A percentile compares a stretch with the other conserved stretches of the same genome.
Evolutionary conservation across 2,113 vertebrate genomes (phyloP).

Genomic region (Trogon surrucura): DNA sequence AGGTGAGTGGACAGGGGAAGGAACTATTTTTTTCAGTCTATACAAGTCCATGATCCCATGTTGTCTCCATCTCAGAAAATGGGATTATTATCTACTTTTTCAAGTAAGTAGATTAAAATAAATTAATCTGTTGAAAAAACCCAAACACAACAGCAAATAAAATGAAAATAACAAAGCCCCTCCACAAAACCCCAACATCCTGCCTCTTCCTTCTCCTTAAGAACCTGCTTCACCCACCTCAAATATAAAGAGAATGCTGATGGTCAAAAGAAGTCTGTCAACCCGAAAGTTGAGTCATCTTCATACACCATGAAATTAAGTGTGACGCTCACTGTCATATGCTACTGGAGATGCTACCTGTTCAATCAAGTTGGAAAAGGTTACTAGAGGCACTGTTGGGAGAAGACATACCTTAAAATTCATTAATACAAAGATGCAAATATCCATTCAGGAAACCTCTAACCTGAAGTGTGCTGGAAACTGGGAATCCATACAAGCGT

Average conservation of each 20-base stretch:
- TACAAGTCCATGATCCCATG: neutral
- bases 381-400: neutral
- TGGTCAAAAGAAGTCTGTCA: neutral
- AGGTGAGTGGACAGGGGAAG: neutral
- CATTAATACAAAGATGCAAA: neutral
- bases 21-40: neutral
- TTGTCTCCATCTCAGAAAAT: neutral
- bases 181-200: no score
- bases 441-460: neutral
- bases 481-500: neutral
- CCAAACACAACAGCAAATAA: neutral
- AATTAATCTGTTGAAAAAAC: neutral
- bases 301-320: neutral
- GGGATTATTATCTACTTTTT: neutral
- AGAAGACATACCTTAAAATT: neutral
- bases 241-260: neutral
- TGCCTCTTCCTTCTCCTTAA: neutral
- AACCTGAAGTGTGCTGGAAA: neutral
- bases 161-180: no score
- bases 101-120: neutral
- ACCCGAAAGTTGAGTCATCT: neutral
- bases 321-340: neutral
- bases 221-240: neutral
- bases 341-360: neutral
- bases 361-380: neutral